Percentiles rank a stretch among this genome's conserved stretches.
These are phyloP conservation scores for Chaetodon trifasciatus DNA, from an alignment of 2,797 vertebrate species.

Conservation along the genomic window DNA sequence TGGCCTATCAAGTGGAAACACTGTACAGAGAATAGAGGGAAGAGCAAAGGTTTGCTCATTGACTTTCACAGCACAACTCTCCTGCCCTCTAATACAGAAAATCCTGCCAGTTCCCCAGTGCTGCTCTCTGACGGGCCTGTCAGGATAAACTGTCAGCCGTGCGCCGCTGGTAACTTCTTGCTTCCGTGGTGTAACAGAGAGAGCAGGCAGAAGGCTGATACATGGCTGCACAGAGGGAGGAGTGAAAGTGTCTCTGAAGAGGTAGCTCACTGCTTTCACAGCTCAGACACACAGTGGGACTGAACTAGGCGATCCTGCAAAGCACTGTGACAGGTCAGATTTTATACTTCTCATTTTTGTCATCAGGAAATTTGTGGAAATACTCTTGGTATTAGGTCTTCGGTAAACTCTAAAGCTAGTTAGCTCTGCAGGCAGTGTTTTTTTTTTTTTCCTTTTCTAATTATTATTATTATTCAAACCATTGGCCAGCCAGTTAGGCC, in stretches of 20 bases:
- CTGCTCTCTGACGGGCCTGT: slow-evolving; percentile 42
- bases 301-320: neutral
- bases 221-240: slow-evolving; percentile 25
- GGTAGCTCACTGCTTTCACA: slow-evolving; percentile 15
- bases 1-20: slow-evolving; percentile 3
- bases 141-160: slow-evolving; percentile 42
- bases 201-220: slow-evolving; percentile 12
- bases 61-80: slow-evolving; percentile 49
- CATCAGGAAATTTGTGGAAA: slow-evolving; percentile 10
- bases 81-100: slow-evolving; percentile 44
- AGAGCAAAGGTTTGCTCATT: slow-evolving; percentile 48
- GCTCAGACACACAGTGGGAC: neutral
- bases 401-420: neutral
- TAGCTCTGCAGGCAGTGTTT: neutral
- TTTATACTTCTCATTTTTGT: slow-evolving; percentile 5
- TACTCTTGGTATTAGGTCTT: neutral
- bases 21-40: neutral
- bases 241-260: slow-evolving; percentile 16
- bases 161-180: slow-evolving; percentile 1
- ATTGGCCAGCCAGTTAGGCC: neutral
- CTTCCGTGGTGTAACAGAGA: neutral
- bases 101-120: slow-evolving; percentile 45
- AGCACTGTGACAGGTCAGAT: slow-evolving; percentile 15
- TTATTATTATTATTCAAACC: neutral
- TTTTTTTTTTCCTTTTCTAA: neutral